Percentiles rank a stretch among this genome's conserved stretches.
Evolutionary conservation across 2,797 vertebrate genomes (phyloP).

Genomic region (Helarctos malayanus): DNA sequence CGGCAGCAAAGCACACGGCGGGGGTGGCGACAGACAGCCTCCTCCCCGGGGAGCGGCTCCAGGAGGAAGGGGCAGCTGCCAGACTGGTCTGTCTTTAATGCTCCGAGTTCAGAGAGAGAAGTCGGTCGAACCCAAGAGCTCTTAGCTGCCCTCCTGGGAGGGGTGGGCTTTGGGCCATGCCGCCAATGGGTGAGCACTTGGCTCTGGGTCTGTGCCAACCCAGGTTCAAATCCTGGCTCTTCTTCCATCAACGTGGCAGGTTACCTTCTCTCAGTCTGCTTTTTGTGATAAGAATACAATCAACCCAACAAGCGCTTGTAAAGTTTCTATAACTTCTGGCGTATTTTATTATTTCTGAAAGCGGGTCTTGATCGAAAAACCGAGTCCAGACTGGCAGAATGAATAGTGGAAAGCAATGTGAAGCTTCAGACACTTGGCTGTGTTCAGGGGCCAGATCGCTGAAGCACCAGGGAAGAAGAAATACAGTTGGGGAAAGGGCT

Average conservation of each 20-base stretch:
- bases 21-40: rapidly evolving
- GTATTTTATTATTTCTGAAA: not conserved
- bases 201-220: no score
- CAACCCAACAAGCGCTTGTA: not conserved
- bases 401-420: rapidly evolving
- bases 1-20: rapidly evolving
- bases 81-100: not conserved
- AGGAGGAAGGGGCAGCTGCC: not conserved
- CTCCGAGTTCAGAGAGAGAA: not conserved
- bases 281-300: not conserved
- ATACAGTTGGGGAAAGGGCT: rapidly evolving
- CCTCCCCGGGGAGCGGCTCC: rapidly evolving
- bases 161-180: rapidly evolving
- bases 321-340: rapidly evolving
- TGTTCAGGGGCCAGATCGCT: not conserved
- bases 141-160: not conserved
- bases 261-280: no score
- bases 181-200: rapidly evolving
- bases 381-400: not conserved
- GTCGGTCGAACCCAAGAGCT: rapidly evolving
- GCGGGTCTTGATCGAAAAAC: not conserved
- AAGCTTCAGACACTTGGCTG: rapidly evolving
- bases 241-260: rapidly evolving
- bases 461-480: no score
- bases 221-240: not conserved